A percentile compares a stretch with the other conserved stretches of the same genome.
Conservation (phyloP, 2,113 vertebrate species). For the Lepus timidus region DNA sequence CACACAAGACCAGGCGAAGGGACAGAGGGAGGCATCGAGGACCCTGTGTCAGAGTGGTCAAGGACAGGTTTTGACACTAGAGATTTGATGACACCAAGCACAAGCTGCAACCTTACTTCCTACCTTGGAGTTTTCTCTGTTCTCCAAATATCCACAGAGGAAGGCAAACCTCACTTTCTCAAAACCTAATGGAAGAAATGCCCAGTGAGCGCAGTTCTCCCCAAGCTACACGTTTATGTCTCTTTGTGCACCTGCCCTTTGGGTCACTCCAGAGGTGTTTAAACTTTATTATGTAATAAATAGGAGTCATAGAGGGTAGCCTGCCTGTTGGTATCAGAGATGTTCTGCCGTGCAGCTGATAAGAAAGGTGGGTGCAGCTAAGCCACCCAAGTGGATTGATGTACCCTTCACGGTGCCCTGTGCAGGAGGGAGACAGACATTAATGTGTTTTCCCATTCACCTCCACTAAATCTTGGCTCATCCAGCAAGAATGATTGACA, state of each 20-base stretch:
- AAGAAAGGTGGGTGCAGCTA: neutral
- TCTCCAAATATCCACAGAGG: neutral
- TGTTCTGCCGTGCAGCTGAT: neutral
- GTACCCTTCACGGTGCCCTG: accelerated
- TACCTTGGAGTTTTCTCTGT: neutral
- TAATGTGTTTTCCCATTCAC: conserved; percentile 25
- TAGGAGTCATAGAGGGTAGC: neutral
- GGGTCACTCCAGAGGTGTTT: neutral
- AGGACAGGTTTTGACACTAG: neutral
- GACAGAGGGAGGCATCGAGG: neutral
- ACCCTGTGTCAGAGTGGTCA: too few species aligned
- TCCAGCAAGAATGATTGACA: conserved; percentile 76
- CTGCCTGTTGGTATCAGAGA: neutral
- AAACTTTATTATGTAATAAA: neutral
- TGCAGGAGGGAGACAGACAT: neutral
- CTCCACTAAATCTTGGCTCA: conserved; percentile 52
- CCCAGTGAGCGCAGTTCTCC: neutral
- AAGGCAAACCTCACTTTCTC: neutral
- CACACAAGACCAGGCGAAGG: neutral
- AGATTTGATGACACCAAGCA: neutral
- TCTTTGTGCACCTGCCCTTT: neutral
- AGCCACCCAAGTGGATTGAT: neutral
- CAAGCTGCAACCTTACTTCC: neutral
- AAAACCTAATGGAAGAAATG: neutral
- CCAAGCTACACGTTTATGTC: neutral